Base-by-base conservation (phyloP, 92 coral and sea anemone genomes). In the Desmophyllum pertusum region DNA sequence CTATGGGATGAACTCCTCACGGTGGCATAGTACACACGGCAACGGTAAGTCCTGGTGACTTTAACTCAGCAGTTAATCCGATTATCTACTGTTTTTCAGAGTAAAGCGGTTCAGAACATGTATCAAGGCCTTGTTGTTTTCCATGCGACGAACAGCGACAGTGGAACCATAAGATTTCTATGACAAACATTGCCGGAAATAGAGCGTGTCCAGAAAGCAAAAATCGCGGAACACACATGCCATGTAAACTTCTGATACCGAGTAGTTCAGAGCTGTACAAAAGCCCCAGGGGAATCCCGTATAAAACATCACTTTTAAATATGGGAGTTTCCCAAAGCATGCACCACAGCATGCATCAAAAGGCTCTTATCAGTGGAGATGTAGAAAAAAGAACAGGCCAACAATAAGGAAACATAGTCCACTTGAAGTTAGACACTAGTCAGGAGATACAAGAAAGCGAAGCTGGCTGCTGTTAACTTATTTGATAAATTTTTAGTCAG, bases 51-150 rank as follows among this genome's bases (percentile, higher is more conserved):
- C 80, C 76, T 90, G 81, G 94, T 90, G 48, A 87, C 91, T 25
- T 62, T 90, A 48, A 90, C 61, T 90, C 94, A 10, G 86, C 94
- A 37, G 91, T 87, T 25, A 90, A 90, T 68, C 94, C 94, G 14
- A 87, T 90, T 10, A 83, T 90, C 36, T 90, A 90, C 65, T 84
- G 89, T 30, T 84, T n/a, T 90, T 30, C 91, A 87, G 77, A 86
- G 91, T 25, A 89, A n/a, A 87, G 78, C 77, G 91, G 4, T 90
- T 90, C 66, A 81, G 85, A 27, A 39, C n/a, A 5, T 70, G 78
- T 33, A 71, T 72, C 53, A 81, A 81, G 30, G 69, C 78, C 8
- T 41, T 81, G 37, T 6, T 81, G 57, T 10, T 81, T 57, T 81
- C 85, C 59, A 11, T 81, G 27, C 52, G 70, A 57, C 85, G 85